Evolutionary conservation across 2,888 invertebrate species (phyloP).

Genomic region (Horisme vitalbata): DNA sequence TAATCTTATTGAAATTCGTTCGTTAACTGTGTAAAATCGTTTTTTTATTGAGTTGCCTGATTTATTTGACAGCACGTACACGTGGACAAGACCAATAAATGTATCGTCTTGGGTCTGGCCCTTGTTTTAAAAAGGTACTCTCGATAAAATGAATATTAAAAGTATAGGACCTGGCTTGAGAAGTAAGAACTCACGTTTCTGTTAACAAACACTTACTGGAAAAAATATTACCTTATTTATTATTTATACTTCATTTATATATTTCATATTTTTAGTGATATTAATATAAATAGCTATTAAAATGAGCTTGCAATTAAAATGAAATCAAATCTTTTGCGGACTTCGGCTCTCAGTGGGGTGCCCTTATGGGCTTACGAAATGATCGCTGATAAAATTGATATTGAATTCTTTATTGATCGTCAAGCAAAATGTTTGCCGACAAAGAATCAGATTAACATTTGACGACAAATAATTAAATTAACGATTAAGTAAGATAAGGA

Average conservation of each 20-base stretch:
- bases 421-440: conserved; percentile 26
- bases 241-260: too few relatives aligned
- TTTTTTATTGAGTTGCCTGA: conserved; percentile 69
- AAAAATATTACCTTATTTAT: neutral
- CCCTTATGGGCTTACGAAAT: conserved; percentile 21
- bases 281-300: too few relatives aligned
- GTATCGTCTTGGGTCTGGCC: conserved; percentile 61
- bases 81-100: conserved; percentile 68
- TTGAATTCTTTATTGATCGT: conserved; percentile 21
- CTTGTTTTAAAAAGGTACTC: conserved; percentile 60
- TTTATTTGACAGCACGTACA: conserved; percentile 70
- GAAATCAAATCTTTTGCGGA: neutral
- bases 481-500: too few relatives aligned
- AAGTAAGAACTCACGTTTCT: conserved; percentile 11
- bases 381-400: conserved; percentile 27
- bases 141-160: conserved; percentile 34
- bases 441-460: conserved; percentile 22
- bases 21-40: conserved; percentile 62
- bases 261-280: neutral
- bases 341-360: conserved; percentile 17
- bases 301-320: neutral
- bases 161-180: conserved; percentile 1
- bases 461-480: conserved; percentile 6
- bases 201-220: conserved; percentile 11
- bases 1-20: conserved; percentile 68